Percentiles rank a stretch among this genome's conserved stretches.
phyloP scores from a whole-genome alignment of 2,113 vertebrate species.

The Chaetops frenatus region DNA sequence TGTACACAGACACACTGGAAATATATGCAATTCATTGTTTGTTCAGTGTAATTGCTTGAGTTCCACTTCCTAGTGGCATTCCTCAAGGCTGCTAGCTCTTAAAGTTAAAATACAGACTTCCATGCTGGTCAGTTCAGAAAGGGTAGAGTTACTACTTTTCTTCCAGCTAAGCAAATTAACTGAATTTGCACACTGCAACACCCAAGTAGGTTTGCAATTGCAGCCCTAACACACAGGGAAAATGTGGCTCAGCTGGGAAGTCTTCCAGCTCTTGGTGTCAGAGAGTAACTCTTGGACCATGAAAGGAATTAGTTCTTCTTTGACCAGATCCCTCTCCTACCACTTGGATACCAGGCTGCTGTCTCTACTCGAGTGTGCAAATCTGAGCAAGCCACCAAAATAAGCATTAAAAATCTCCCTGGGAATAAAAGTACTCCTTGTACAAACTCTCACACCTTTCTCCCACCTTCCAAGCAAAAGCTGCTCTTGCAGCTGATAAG shows the following conservation, averaged over 20 bases:
- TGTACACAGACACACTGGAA: background rate
- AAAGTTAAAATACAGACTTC: background rate
- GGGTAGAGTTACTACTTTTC: background rate
- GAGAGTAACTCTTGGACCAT: background rate
- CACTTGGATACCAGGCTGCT: background rate
- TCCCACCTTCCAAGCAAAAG: background rate
- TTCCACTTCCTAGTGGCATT: background rate
- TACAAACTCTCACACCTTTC: background rate
- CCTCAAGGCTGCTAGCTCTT: background rate
- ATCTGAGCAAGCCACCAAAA: background rate
- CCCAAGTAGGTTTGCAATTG: background rate
- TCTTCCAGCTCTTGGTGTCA: background rate
- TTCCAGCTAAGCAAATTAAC: background rate
- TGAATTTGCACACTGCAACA: background rate
- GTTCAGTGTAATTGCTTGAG: background rate
- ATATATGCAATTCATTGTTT: background rate
- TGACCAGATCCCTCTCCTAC: background rate
- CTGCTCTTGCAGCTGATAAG: background rate
- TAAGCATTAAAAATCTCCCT: background rate
- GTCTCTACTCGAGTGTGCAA: background rate
- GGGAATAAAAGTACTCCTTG: background rate
- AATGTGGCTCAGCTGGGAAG: accelerated
- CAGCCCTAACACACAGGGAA: background rate
- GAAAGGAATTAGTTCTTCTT: background rate
- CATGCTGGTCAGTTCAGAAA: background rate